A percentile compares a stretch with the other conserved stretches of the same genome.
Evolutionary conservation across 1,140 invertebrate species (phyloP).

Genomic region (Alviniconcha marisindica): DNA sequence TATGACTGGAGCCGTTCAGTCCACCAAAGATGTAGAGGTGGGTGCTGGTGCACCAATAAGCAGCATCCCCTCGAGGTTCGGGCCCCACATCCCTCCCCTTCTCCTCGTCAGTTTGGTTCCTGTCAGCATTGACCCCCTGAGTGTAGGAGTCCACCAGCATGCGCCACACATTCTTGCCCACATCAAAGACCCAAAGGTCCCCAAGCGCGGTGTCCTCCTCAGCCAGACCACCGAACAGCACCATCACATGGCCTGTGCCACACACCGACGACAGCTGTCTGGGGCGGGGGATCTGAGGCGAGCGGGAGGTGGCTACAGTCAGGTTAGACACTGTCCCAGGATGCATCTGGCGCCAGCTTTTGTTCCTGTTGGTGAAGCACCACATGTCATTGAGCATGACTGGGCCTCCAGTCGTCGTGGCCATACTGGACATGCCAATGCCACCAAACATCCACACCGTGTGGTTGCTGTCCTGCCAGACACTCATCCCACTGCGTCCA

Average conservation of each 20-base stretch:
- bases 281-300: constrained; percentile 37
- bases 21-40: constrained; percentile 59
- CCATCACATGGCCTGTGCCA: constrained; percentile 45
- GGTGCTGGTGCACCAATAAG: constrained; percentile 54
- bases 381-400: constrained; percentile 58
- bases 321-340: constrained; percentile 43
- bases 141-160: constrained; percentile 10
- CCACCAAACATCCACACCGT: constrained; percentile 62
- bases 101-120: neutral
- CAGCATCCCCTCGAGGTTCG: constrained; percentile 44
- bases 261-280: constrained; percentile 53
- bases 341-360: constrained; percentile 49
- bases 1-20: constrained; percentile 42
- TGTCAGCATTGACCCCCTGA: neutral
- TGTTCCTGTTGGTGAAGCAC: constrained; percentile 36
- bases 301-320: neutral
- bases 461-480: constrained; percentile 42
- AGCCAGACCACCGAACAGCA: constrained; percentile 58
- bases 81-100: constrained; percentile 27
- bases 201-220: constrained; percentile 44
- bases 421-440: constrained; percentile 34
- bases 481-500: constrained; percentile 42
- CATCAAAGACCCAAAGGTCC: constrained; percentile 58
- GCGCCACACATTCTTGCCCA: constrained; percentile 46
- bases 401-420: constrained; percentile 21